Conservation (phyloP, 2,113 vertebrate species). For the Cricetomys ansorgei region DNA sequence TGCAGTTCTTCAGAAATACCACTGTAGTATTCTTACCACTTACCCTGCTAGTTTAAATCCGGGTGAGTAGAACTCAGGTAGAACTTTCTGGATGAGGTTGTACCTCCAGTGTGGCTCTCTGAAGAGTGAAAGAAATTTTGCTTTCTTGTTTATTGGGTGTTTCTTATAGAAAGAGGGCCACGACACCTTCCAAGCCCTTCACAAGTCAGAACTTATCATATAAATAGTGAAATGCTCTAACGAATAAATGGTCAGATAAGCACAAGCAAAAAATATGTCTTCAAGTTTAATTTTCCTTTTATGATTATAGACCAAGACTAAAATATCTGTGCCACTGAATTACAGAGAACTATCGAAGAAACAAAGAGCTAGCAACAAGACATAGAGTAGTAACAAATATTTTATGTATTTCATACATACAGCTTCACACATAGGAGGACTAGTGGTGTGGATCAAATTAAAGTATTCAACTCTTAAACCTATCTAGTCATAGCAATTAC, state of each 20-base stretch:
- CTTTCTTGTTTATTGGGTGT: not conserved
- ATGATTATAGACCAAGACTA: not conserved
- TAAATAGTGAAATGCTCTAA: not conserved
- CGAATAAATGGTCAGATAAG: not conserved
- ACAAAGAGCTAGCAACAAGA: not conserved
- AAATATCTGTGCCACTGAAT: not conserved
- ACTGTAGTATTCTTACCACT: not conserved
- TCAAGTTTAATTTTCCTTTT: slow-evolving; percentile 11
- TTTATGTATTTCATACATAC: not conserved
- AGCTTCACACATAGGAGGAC: not conserved
- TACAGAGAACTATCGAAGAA: not conserved
- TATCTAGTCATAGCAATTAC: not conserved
- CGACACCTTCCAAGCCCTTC: not conserved
- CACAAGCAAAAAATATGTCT: not conserved
- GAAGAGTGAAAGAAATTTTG: not conserved
- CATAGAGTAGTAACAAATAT: not conserved
- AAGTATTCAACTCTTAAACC: not conserved
- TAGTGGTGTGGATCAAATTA: not conserved
- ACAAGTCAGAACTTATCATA: not conserved
- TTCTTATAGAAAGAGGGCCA: not conserved
- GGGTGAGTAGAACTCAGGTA: not conserved
- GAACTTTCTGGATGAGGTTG: not conserved
- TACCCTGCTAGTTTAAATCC: not conserved
- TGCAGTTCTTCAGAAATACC: not conserved
- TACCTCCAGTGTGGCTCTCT: not conserved